These are phyloP conservation scores for Diabrotica balteata DNA, from an alignment of 2,888 invertebrate genomes.

Conservation along the genomic window DNA sequence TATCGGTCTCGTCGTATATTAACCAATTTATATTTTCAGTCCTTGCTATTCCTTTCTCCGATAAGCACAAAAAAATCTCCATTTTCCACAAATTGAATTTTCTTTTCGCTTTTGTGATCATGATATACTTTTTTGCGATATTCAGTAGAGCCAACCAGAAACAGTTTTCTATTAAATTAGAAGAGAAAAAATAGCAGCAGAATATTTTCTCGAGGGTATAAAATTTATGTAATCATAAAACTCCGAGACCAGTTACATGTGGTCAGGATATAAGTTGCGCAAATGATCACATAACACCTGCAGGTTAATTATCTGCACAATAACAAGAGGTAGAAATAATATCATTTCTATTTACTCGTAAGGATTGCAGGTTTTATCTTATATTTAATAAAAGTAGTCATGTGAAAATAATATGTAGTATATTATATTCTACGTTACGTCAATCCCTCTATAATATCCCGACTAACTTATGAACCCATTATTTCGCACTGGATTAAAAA, in stretches of 20 bases:
- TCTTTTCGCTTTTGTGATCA: slow-evolving; percentile 6
- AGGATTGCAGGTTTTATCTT: too few species aligned
- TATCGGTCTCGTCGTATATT: slow-evolving; percentile 1
- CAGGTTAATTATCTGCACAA: too few species aligned
- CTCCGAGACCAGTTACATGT: background rate
- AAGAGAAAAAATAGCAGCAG: background rate
- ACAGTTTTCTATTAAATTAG: slow-evolving; percentile 7
- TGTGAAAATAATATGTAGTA: too few species aligned
- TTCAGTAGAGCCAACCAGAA: slow-evolving; percentile 4
- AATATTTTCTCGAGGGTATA: background rate
- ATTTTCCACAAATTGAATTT: slow-evolving; percentile 12
- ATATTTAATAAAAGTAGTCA: too few species aligned
- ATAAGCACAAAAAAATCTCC: slow-evolving; percentile 1
- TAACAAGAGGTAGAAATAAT: too few species aligned
- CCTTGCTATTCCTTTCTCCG: background rate
- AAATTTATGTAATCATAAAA: slow-evolving; percentile 4
- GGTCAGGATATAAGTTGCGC: too few species aligned
- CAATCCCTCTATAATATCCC: too few species aligned
- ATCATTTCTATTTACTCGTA: too few species aligned
- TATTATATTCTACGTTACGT: too few species aligned
- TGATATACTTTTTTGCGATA: slow-evolving; percentile 4
- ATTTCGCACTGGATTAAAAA: too few species aligned
- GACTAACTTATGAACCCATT: too few species aligned
- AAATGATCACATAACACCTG: too few species aligned
- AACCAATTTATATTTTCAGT: background rate